Conservation (phyloP, 2,888 invertebrate genomes). For the Polymixis flavicincta region DNA sequence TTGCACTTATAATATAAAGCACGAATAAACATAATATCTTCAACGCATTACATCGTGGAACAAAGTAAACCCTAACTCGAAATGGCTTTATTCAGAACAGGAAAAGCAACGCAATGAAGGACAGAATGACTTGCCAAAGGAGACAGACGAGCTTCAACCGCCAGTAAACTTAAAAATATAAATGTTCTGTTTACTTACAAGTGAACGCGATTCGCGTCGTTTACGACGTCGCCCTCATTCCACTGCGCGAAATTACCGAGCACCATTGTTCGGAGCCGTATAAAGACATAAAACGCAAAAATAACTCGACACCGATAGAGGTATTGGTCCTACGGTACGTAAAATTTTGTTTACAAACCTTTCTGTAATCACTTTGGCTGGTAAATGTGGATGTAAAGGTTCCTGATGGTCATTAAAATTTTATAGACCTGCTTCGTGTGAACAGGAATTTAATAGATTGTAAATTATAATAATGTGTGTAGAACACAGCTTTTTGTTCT, state of each 20-base stretch:
- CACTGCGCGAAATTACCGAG: conserved; percentile 64
- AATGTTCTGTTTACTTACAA: conserved; percentile 65
- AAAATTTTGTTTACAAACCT: conserved; percentile 60
- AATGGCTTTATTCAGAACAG: conserved; percentile 35
- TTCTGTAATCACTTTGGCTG: conserved; percentile 56
- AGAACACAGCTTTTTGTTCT: conserved; percentile 17
- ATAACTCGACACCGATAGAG: conserved; percentile 65
- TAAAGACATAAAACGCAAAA: conserved; percentile 68
- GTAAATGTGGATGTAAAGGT: conserved; percentile 54
- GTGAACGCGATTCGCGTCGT: conserved; percentile 59
- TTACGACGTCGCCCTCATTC: conserved; percentile 63
- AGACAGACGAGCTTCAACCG: conserved; percentile 37
- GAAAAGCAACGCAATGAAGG: conserved; percentile 45
- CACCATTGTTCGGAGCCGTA: conserved; percentile 67
- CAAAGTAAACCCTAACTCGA: conserved; percentile 29
- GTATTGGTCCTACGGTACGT: conserved; percentile 64
- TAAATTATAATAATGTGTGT: conserved; percentile 48
- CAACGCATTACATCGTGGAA: conserved; percentile 12
- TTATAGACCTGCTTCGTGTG: conserved; percentile 37
- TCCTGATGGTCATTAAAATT: conserved; percentile 51
- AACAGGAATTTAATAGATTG: conserved; percentile 52
- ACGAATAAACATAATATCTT: background rate
- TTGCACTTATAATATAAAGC: background rate
- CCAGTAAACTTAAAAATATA: conserved; percentile 67
- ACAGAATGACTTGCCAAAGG: conserved; percentile 43